A percentile compares a stretch with the other conserved stretches of the same genome.
Conservation (phyloP, 35 echinoderm and acorn worm species). For the Lytechinus variegatus region DNA sequence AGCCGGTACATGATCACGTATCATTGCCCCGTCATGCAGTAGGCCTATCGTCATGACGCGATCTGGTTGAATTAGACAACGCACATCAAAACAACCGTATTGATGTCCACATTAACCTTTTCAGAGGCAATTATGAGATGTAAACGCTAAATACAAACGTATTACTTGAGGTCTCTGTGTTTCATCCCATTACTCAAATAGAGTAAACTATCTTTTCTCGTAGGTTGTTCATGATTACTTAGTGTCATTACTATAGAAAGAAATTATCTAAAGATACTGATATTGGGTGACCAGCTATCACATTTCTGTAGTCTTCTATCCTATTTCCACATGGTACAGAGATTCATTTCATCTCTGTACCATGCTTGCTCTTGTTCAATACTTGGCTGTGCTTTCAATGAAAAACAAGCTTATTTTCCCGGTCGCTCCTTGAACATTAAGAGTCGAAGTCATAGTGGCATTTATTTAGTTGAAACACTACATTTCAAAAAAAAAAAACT, state of each 20-base stretch:
- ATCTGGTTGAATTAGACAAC: background rate
- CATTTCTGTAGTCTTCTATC: background rate
- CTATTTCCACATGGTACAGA: no score
- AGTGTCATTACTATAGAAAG: background rate
- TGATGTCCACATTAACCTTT: conserved; percentile 41
- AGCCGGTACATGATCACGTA: background rate
- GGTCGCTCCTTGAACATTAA: no score
- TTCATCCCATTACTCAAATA: conserved; percentile 3
- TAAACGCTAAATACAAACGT: background rate
- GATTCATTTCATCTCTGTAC: background rate
- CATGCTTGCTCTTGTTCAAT: background rate
- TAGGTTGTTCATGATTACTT: background rate
- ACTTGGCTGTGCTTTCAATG: no score
- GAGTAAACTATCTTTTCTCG: background rate
- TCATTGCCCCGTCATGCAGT: background rate
- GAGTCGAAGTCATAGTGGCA: no score
- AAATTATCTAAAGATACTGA: background rate
- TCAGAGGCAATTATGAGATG: background rate
- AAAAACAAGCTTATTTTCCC: no score
- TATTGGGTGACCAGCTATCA: background rate
- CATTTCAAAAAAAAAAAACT: no score
- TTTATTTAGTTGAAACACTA: no score
- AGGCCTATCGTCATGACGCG: background rate
- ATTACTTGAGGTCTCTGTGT: background rate
- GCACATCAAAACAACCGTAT: background rate